Conservation (phyloP, 2,888 invertebrate genomes). For the Furcula furcula region DNA sequence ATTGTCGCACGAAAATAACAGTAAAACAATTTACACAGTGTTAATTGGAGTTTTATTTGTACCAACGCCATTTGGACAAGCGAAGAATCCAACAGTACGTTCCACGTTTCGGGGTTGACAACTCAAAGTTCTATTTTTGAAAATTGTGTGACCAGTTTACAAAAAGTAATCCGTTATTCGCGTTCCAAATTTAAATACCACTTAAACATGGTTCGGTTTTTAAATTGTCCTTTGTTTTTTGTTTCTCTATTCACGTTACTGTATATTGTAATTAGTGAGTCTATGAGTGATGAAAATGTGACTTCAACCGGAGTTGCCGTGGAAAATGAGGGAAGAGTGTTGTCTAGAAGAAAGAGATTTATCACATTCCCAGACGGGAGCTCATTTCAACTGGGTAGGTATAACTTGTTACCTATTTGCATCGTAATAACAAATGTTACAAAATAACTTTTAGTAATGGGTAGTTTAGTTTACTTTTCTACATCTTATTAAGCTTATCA, state of each 20-base stretch:
- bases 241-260: constrained; percentile 33
- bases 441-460: too few species aligned
- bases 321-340: constrained; percentile 41
- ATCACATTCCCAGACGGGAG: constrained; percentile 83
- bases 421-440: constrained; percentile 9
- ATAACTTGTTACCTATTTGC: constrained; percentile 30
- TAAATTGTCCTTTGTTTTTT: constrained; percentile 21
- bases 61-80: constrained; percentile 39
- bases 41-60: constrained; percentile 69
- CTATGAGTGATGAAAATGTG: constrained; percentile 37
- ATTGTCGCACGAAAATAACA: constrained; percentile 46
- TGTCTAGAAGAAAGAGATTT: constrained; percentile 82
- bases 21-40: constrained; percentile 65
- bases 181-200: constrained; percentile 18
- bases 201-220: constrained; percentile 14
- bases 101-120: constrained; percentile 46
- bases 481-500: too few species aligned
- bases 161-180: constrained; percentile 16
- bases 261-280: constrained; percentile 40
- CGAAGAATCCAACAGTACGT: constrained; percentile 49
- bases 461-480: too few species aligned
- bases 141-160: constrained; percentile 16
- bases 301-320: constrained; percentile 36
- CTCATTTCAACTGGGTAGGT: constrained; percentile 82
- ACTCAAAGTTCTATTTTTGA: constrained; percentile 24